Conservation (phyloP, 2,113 vertebrate genomes). For the Pampusana beccarii region DNA sequence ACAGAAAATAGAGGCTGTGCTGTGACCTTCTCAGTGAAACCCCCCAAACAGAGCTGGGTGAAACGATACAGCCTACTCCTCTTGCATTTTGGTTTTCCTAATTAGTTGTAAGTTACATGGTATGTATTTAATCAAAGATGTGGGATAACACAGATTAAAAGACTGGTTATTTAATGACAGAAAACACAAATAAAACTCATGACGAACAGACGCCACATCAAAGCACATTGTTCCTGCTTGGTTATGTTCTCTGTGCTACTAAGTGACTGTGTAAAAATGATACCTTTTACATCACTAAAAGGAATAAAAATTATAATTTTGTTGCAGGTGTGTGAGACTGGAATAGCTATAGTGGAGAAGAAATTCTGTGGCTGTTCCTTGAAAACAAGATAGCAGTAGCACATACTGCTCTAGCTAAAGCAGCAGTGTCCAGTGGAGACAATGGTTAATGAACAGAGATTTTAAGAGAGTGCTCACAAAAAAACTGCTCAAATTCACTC, state of each 20-base stretch:
- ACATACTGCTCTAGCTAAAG: not conserved
- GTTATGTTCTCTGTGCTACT: not conserved
- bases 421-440: not conserved
- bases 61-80: not conserved
- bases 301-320: not conserved
- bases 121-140: not conserved
- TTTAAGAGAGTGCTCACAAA: not conserved
- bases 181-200: not conserved
- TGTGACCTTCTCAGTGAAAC: not conserved
- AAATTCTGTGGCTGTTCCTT: not conserved
- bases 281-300: not conserved
- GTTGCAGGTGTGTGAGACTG: not conserved
- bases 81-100: not conserved
- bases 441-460: not conserved
- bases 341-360: not conserved
- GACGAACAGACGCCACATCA: not conserved
- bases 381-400: not conserved
- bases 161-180: not conserved
- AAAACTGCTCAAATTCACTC: not conserved
- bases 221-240: not conserved
- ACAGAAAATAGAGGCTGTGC: not conserved
- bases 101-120: not conserved
- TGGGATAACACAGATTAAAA: not conserved
- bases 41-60: not conserved
- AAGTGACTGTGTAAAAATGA: not conserved